Percentiles rank a stretch among this genome's conserved stretches.
These are phyloP conservation scores for Hirtodrosophila cameraria DNA, from an alignment of 2,888 invertebrate genomes.

Conservation along the genomic window DNA sequence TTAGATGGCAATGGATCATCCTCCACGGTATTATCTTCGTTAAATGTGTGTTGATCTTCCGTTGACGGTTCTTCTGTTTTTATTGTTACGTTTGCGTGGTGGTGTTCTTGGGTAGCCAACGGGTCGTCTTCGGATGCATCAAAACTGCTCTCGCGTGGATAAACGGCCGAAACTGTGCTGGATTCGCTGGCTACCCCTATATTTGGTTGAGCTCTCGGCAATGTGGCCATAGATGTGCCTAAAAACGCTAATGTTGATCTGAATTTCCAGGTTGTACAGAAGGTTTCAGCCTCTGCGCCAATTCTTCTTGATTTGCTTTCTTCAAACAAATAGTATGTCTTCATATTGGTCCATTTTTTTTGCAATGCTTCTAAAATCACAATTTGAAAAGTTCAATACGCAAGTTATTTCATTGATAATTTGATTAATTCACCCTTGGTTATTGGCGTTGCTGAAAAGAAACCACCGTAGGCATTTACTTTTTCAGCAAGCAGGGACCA, in stretches of 20 bases:
- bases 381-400: not conserved
- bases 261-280: constrained; percentile 51
- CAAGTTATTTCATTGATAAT: not conserved
- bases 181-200: not conserved
- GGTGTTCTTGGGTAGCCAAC: constrained; percentile 42
- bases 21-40: constrained; percentile 18
- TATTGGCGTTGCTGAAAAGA: constrained; percentile 30
- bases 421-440: constrained; percentile 32
- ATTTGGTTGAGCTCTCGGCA: not conserved
- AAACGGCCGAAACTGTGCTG: not conserved
- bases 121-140: constrained; percentile 53
- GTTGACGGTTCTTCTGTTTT: constrained; percentile 33
- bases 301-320: constrained; percentile 48
- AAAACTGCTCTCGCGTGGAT: constrained; percentile 30
- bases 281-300: constrained; percentile 32
- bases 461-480: constrained; percentile 34
- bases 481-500: constrained; percentile 50
- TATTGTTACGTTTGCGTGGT: constrained; percentile 23
- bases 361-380: constrained; percentile 36
- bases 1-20: constrained; percentile 2
- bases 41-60: constrained; percentile 10
- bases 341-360: constrained; percentile 56
- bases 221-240: constrained; percentile 12
- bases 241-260: constrained; percentile 38
- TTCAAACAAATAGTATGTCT: constrained; percentile 50